Evolutionary conservation across 1,140 invertebrate species (phyloP).

Genomic region (Dryas iulia): DNA sequence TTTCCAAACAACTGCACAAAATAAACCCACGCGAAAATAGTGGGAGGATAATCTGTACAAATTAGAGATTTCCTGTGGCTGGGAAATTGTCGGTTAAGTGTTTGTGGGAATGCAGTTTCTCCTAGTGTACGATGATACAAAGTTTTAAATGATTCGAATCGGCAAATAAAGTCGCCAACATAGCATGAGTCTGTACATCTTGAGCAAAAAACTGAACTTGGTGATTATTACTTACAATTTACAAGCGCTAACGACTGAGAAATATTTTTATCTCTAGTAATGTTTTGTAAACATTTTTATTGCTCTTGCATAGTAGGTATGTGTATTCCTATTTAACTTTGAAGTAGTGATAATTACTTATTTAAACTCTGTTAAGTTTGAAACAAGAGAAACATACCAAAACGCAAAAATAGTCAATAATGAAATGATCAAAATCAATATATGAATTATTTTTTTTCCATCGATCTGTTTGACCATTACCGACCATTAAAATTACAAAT

Average conservation of each 20-base stretch:
- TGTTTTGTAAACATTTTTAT: no score
- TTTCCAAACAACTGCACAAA: slow-evolving; percentile 27
- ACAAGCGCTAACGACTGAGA: slow-evolving; percentile 25
- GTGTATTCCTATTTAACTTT: neutral
- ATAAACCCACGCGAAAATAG: slow-evolving; percentile 28
- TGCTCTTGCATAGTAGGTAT: no score
- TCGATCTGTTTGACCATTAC: neutral
- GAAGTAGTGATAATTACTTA: no score
- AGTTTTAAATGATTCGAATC: slow-evolving; percentile 15
- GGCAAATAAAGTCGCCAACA: slow-evolving; percentile 28
- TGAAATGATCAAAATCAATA: no score
- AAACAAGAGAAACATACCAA: slow-evolving; percentile 2
- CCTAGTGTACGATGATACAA: slow-evolving; percentile 6
- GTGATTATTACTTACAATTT: slow-evolving; percentile 28
- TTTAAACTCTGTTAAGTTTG: no score
- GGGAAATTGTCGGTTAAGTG: slow-evolving; percentile 17
- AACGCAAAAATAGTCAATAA: neutral
- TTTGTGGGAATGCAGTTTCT: slow-evolving; percentile 18
- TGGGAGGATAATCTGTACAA: slow-evolving; percentile 34
- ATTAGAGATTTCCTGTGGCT: slow-evolving; percentile 29
- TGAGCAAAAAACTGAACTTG: slow-evolving; percentile 22
- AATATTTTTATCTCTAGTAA: neutral
- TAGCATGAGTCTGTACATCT: slow-evolving; percentile 28
- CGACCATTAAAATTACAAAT: neutral
- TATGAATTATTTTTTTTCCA: no score